Conservation (phyloP, 2,113 vertebrate genomes). For the Peromyscus leucopus region DNA sequence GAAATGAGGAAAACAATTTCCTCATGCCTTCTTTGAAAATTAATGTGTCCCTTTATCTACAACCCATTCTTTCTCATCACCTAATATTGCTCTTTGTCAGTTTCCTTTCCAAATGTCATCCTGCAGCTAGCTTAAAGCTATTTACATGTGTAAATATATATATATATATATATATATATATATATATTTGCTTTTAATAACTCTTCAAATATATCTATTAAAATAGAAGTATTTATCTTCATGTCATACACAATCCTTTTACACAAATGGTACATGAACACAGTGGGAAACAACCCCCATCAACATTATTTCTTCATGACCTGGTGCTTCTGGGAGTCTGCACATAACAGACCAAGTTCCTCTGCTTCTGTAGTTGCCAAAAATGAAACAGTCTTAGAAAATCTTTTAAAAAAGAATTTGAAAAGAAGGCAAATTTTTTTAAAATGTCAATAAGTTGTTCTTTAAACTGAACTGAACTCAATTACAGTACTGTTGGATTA, state of each 20-base stretch:
- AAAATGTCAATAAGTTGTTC: background rate
- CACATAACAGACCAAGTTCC: too few species aligned
- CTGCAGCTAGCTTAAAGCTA: background rate
- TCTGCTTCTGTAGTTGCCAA: background rate
- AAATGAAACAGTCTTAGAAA: background rate
- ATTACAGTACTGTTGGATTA: conserved; percentile 6
- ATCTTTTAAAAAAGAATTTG: background rate
- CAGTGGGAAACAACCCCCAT: too few species aligned
- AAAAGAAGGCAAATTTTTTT: background rate
- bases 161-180: background rate
- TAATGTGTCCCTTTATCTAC: background rate
- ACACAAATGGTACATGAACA: too few species aligned
- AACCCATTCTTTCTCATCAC: background rate
- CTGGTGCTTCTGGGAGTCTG: background rate
- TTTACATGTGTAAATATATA: background rate
- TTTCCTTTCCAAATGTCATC: background rate
- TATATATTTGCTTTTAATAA: background rate
- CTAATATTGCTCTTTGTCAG: background rate
- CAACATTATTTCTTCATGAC: background rate
- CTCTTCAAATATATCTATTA: background rate
- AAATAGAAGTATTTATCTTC: background rate
- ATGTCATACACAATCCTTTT: too few species aligned
- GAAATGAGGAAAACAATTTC: background rate
- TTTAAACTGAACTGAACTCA: conserved; percentile 1
- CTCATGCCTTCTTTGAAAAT: background rate